Conservation (phyloP, 1,140 invertebrate genomes). For the Brachystomella parvula region DNA sequence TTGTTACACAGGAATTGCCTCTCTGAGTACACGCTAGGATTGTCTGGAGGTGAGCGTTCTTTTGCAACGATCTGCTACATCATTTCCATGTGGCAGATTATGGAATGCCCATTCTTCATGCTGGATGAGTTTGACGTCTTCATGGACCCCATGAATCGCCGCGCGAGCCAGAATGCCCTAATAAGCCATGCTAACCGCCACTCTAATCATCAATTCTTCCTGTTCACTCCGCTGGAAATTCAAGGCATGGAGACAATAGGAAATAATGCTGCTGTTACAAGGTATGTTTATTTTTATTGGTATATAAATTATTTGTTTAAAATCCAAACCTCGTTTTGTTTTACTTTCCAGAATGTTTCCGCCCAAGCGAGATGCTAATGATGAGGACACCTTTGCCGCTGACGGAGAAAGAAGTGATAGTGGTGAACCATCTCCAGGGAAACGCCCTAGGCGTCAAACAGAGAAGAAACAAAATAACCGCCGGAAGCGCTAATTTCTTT, state of each 20-base stretch:
- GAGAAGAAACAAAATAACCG: no score
- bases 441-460: no score
- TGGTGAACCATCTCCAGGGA: no score
- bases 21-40: conserved; percentile 35
- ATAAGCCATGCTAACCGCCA: conserved; percentile 25
- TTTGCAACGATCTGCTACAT: conserved; percentile 91
- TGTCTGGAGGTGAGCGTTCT: conserved; percentile 92
- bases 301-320: neutral
- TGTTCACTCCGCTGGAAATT: conserved; percentile 36
- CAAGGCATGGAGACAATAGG: conserved; percentile 16
- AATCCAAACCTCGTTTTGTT: conserved; percentile 10
- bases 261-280: conserved; percentile 17
- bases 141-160: conserved; percentile 55
- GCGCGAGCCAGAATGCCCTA: conserved; percentile 31
- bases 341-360: conserved; percentile 10
- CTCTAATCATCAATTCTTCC: conserved; percentile 26
- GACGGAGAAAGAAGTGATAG: neutral
- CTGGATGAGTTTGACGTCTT: conserved; percentile 98
- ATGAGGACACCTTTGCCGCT: neutral
- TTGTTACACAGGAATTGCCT: conserved; percentile 19
- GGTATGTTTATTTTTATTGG: conserved; percentile 16
- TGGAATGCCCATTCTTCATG: conserved; percentile 86
- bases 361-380: neutral
- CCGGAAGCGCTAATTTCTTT: no score
- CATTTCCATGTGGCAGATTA: conserved; percentile 83